Percentiles rank a stretch among this genome's conserved stretches.
phyloP scores from a whole-genome alignment of 2,797 vertebrate species.

The Falco berigora region DNA sequence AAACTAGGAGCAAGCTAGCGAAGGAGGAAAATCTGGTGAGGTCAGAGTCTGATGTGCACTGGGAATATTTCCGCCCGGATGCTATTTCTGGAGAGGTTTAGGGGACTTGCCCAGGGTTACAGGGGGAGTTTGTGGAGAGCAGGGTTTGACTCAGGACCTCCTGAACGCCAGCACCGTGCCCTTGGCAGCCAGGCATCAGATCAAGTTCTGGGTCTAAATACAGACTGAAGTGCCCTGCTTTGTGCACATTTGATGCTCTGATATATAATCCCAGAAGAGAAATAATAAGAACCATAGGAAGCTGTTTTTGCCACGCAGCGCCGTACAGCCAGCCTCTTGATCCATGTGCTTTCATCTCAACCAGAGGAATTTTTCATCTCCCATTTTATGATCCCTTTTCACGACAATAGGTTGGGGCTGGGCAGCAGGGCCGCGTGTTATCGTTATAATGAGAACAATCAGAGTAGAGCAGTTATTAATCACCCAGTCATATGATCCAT shows the following conservation, averaged over 20 bases:
- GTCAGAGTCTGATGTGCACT: background rate
- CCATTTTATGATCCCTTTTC: conserved; percentile 35
- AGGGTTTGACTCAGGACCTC: background rate
- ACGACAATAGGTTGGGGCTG: background rate
- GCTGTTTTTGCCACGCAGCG: background rate
- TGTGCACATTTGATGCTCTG: background rate
- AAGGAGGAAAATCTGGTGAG: background rate
- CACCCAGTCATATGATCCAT: conserved; percentile 61
- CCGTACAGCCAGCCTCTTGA: conserved; percentile 36
- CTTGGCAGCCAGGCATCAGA: background rate
- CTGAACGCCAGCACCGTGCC: background rate
- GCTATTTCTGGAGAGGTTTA: background rate
- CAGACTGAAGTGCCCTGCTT: background rate
- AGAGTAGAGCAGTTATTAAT: conserved; percentile 60
- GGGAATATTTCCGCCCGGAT: accelerated
- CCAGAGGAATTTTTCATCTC: conserved; percentile 64
- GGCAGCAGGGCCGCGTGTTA: conserved; percentile 21
- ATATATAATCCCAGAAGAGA: conserved; percentile 15
- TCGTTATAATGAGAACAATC: conserved; percentile 57
- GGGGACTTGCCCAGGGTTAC: background rate
- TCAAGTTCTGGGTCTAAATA: background rate
- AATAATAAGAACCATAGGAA: conserved; percentile 34
- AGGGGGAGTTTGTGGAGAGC: background rate
- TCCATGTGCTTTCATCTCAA: conserved; percentile 63
- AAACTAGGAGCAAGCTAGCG: background rate